Base-by-base conservation (phyloP, 2,888 invertebrate species). In the Lasiommata megera region DNA sequence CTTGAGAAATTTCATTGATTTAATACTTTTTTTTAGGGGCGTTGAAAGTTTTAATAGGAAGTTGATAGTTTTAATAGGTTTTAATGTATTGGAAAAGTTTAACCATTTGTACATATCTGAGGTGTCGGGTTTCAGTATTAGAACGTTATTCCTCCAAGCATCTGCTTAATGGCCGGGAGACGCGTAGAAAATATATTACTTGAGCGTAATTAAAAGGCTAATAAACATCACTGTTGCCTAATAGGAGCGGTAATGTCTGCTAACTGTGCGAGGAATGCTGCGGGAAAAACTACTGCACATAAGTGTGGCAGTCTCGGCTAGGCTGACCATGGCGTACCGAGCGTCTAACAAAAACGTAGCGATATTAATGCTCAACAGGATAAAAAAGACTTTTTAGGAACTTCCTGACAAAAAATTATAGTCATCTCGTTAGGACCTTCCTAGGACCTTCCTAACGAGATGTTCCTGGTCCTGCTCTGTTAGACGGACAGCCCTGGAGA, bases 121-220 rank as follows among this genome's bases (percentile, higher is more conserved):
- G n/a, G 5, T 23, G 23, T 23, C 23, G 23, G 23, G 3, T 23
- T 23, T 23, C 5, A 23, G 23, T 3, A 23, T 5, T 23, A 3
- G 23, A 23, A 23, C 23, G 34, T 11, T 34, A 11, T 31, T 9
- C 31, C 31, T 9, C 3, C 11, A 34, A 34, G 34, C n/a, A 56
- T 58, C 47, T 36, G 41, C 29, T 28, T 36, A 28, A 31, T 38
- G 31, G 29, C 54, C 38, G 38, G 43, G 23, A 52, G 41, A 53
- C 17, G 52, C 16, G 53, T 47, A 38, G 18, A 5, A 53, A 31
- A 34, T 36, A 34, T 14, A 56, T 56, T 56, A 56, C 34, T 34
- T 9, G 3, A 23, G 53, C 34, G 44, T 51, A 34, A 60, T 60
- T 53, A 56, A 54, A 56, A 50, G 38, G 53, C 37, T 54, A 53